Base-by-base conservation (phyloP, 2,797 vertebrate species). In the Rachycentron canadum region DNA sequence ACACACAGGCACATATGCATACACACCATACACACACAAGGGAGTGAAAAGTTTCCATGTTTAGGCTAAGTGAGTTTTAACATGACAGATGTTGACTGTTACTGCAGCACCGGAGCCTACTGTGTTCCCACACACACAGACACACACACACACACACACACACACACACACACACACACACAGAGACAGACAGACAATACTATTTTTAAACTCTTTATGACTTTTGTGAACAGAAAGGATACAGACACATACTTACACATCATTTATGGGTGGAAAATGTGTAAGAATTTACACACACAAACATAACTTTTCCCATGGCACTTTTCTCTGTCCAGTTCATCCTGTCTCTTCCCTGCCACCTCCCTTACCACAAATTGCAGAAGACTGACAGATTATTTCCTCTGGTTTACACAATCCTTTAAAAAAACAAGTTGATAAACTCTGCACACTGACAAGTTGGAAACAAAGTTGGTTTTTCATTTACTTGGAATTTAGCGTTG, bases 41-140 rank as follows among this genome's bases (percentile, higher is more conserved):
- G 69, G 64, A 86, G 73, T 62, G 49, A 85, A 78, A 89, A 80
- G 85, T 92, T 93, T 92, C 91, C 92, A 89, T 94, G 88, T 93
- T 92, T 91, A 91, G 70, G 78, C 76, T 78, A 83, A 87, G 79
- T 82, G 72, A 81, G 78, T 78, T 90, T 88, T 81, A 91, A 90
- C 88, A 85, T 89, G 91, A 92, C 93, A 92, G 82, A 90, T 93
- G 86, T 88, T 88, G 87, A 89, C 86, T 83, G 83, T 89, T 84
- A 84, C 81, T 71, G 84, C 78, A 80, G 66, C 64, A 64, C 65
- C 81, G 78, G 57, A 72, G 77, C 66, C 73, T 64, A 55, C 74
- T 52, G 61, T 68, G 78, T 74, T 59, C 57, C 52, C 49, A 19
- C 38, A 47, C 34, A 2, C 34, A 36, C 34, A 41, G 17, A 45